Conservation (phyloP, 2,888 invertebrate species). For the Tortricodes alternella region DNA sequence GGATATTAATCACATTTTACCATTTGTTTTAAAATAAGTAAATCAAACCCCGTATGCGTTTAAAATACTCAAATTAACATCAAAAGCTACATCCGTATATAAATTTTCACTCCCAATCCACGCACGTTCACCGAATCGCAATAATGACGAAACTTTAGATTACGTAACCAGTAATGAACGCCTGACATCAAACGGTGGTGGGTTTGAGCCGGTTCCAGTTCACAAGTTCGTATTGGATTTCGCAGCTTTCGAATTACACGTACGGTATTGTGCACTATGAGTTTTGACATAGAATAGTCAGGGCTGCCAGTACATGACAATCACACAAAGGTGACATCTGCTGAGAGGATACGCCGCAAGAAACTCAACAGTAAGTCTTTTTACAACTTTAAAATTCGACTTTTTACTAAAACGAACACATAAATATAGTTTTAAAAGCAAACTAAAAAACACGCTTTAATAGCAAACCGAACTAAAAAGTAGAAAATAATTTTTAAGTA, state of each 20-base stretch:
- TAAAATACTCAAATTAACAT: neutral
- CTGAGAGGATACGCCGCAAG: no score
- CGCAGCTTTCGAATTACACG: neutral
- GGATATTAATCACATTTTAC: no score
- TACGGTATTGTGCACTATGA: neutral
- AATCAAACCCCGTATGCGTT: no score
- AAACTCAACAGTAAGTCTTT: no score
- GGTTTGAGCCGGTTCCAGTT: neutral
- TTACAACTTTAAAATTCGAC: no score
- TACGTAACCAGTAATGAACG: neutral
- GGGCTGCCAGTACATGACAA: neutral
- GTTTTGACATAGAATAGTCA: neutral
- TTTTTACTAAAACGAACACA: no score
- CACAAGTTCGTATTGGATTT: neutral
- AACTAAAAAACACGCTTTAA: no score
- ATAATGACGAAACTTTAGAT: neutral
- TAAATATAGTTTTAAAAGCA: no score
- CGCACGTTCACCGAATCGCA: neutral
- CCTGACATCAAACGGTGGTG: neutral
- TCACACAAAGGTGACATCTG: no score
- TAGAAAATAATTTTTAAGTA: no score
- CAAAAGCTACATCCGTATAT: neutral
- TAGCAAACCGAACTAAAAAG: no score
- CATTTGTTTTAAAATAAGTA: no score
- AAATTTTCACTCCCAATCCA: neutral